phyloP scores from a whole-genome alignment of 2,113 vertebrate genomes.

The Vombatus ursinus region DNA sequence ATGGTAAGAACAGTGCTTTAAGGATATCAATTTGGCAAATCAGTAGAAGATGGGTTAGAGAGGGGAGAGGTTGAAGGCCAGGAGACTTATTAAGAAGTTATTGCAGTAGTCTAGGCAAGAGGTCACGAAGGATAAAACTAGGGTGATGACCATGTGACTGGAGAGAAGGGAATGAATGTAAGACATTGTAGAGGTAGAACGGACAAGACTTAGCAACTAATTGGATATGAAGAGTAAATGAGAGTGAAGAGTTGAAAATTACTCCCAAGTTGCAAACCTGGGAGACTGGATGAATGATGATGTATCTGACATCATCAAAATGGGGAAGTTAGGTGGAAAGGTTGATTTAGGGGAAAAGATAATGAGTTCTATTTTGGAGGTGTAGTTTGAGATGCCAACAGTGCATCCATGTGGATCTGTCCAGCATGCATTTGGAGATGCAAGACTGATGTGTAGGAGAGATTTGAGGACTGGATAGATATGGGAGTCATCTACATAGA shows the following conservation, averaged over 20 bases:
- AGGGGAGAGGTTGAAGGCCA: neutral
- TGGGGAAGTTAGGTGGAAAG: neutral
- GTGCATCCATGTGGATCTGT: neutral
- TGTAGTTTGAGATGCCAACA: neutral
- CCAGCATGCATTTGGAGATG: neutral
- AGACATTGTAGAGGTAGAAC: neutral
- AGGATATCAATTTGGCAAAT: no score
- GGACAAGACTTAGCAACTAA: neutral
- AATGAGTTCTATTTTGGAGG: neutral
- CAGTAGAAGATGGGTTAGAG: neutral
- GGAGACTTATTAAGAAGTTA: neutral
- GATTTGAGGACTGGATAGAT: no score
- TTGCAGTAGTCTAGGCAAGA: neutral
- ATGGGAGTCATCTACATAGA: no score
- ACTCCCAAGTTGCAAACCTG: neutral
- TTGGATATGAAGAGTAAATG: neutral
- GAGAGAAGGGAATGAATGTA: neutral
- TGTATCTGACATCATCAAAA: neutral
- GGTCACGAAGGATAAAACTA: neutral
- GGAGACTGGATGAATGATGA: neutral
- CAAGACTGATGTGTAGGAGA: neutral
- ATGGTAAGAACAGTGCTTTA: no score
- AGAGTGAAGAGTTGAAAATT: neutral
- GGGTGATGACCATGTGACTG: neutral
- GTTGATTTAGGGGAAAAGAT: neutral